Evolutionary conservation across 2,113 vertebrate genomes (phyloP).

Genomic region (Orcinus orca): DNA sequence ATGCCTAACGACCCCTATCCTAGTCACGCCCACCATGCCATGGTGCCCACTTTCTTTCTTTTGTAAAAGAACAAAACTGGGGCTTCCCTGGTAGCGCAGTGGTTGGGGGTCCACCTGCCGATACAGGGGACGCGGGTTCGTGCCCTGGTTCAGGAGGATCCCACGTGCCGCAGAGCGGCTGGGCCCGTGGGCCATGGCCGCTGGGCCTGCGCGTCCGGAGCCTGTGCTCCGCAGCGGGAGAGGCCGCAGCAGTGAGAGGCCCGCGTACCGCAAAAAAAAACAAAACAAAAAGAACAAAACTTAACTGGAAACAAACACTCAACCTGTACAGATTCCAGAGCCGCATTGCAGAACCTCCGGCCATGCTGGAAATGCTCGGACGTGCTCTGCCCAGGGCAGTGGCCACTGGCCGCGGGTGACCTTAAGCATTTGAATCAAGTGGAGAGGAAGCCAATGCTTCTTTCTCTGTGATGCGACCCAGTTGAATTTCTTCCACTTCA

Average conservation of each 20-base stretch:
- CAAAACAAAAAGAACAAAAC: neutral
- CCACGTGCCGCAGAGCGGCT: no score
- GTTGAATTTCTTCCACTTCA: neutral
- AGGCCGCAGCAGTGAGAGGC: no score
- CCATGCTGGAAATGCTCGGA: rapidly evolving
- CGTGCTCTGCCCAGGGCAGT: neutral
- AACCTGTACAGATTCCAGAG: neutral
- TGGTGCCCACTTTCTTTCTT: neutral
- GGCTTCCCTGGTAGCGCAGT: no score
- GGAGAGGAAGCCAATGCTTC: rapidly evolving
- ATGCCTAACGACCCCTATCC: neutral
- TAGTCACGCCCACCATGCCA: neutral
- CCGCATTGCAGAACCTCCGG: rapidly evolving
- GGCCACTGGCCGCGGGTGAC: neutral
- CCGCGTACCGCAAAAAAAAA: no score
- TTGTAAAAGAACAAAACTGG: neutral
- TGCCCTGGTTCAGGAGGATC: no score
- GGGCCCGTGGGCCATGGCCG: no score
- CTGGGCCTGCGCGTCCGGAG: no score
- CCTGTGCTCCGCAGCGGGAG: no score
- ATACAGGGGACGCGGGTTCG: no score
- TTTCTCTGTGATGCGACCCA: rapidly evolving
- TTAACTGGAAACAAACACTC: neutral
- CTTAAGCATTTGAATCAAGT: rapidly evolving
- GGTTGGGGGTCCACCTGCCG: no score